Conservation (phyloP, 2,113 vertebrate genomes). For the Rattus norvegicus region DNA sequence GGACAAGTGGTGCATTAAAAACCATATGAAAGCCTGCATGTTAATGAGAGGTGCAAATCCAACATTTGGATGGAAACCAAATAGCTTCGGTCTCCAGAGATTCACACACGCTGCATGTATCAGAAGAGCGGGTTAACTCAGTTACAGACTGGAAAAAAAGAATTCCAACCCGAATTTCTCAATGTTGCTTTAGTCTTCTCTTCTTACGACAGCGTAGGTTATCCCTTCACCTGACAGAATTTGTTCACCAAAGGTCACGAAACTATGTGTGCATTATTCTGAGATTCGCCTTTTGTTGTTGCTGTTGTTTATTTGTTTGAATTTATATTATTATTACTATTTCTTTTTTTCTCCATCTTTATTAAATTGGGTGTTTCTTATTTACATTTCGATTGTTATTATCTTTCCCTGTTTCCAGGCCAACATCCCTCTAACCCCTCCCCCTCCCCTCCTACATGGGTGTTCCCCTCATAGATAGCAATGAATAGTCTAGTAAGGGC, state of each 20-base stretch:
- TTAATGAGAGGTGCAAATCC: slow-evolving; percentile 30
- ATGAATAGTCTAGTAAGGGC: too few relatives aligned
- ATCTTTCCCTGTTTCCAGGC: too few relatives aligned
- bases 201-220: neutral
- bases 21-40: neutral
- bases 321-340: too few relatives aligned
- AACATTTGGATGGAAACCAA: slow-evolving; percentile 22
- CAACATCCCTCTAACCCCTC: too few relatives aligned
- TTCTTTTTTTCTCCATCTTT: too few relatives aligned
- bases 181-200: neutral
- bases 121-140: neutral
- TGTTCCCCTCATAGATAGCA: too few relatives aligned
- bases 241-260: neutral
- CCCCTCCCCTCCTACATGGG: too few relatives aligned
- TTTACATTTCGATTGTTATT: too few relatives aligned
- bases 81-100: neutral
- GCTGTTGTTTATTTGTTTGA: too few relatives aligned
- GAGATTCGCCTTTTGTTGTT: neutral
- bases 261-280: neutral
- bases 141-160: neutral
- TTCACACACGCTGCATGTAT: neutral
- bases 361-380: too few relatives aligned
- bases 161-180: neutral
- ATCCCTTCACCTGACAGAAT: neutral
- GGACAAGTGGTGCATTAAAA: slow-evolving; percentile 3